phyloP scores from a whole-genome alignment of 2,888 invertebrate species.

The Agrilus cyanescens region DNA sequence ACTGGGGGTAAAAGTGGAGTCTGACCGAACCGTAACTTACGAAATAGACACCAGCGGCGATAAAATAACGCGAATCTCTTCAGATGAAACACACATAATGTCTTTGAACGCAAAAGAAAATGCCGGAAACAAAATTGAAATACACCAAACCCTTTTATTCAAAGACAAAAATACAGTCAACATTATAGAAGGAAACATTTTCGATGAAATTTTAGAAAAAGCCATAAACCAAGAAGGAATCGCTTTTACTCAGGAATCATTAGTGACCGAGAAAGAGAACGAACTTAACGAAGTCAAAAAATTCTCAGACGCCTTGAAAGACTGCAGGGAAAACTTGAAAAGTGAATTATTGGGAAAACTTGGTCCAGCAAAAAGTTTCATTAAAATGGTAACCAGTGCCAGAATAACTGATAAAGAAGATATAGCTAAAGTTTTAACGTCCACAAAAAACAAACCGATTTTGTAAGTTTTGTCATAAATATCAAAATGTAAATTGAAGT shows the following conservation, averaged over 20 bases:
- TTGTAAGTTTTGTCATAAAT: conserved; percentile 30
- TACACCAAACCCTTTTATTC: conserved; percentile 33
- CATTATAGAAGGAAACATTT: conserved; percentile 11
- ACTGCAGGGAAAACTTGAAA: conserved; percentile 41
- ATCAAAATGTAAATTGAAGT: background rate
- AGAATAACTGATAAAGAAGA: conserved; percentile 47
- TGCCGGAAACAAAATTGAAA: conserved; percentile 37
- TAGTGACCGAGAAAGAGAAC: conserved; percentile 23
- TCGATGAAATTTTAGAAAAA: conserved; percentile 26
- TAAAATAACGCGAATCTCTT: conserved; percentile 27
- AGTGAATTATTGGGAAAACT: conserved; percentile 47
- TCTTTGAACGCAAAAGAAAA: conserved; percentile 37
- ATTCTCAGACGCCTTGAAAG: conserved; percentile 39
- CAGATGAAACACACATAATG: conserved; percentile 39
- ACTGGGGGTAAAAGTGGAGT: conserved; percentile 21
- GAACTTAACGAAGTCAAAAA: conserved; percentile 5
- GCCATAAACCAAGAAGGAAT: conserved; percentile 16
- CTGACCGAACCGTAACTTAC: conserved; percentile 29
- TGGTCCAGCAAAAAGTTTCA: conserved; percentile 51
- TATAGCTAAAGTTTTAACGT: conserved; percentile 44
- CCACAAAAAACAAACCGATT: conserved; percentile 44
- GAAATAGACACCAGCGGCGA: conserved; percentile 28
- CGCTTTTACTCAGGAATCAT: conserved; percentile 21
- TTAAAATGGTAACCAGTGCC: conserved; percentile 49
- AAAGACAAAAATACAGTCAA: conserved; percentile 18